Conservation (phyloP, 2,113 vertebrate genomes). For the Natator depressus region DNA sequence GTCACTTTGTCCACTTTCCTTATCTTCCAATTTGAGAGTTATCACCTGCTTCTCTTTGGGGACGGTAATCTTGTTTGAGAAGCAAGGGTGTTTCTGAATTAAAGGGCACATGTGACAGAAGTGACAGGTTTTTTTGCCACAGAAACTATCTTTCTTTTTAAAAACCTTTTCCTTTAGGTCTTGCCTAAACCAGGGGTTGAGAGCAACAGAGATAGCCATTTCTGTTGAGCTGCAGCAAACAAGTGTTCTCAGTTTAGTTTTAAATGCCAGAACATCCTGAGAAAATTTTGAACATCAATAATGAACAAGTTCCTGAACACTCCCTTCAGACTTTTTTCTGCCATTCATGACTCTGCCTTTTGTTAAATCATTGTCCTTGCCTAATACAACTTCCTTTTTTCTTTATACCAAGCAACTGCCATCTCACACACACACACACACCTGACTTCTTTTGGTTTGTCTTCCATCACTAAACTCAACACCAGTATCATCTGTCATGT, state of each 20-base stretch:
- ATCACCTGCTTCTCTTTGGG: neutral
- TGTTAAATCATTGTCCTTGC: neutral
- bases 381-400: neutral
- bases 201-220: neutral
- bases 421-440: neutral
- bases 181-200: neutral
- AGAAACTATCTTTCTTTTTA: neutral
- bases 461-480: neutral
- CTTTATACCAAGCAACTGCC: neutral
- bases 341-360: neutral
- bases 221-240: neutral
- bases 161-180: neutral
- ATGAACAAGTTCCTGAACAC: neutral
- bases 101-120: neutral
- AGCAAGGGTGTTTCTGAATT: neutral
- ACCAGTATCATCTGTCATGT: neutral
- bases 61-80: neutral
- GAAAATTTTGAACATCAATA: neutral
- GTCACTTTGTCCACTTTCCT: neutral
- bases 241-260: neutral
- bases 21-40: neutral
- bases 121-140: neutral
- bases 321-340: neutral
- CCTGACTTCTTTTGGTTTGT: neutral
- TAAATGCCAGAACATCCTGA: neutral